phyloP scores from a whole-genome alignment of 2,888 invertebrate species.

The Diplolepis rosae region DNA sequence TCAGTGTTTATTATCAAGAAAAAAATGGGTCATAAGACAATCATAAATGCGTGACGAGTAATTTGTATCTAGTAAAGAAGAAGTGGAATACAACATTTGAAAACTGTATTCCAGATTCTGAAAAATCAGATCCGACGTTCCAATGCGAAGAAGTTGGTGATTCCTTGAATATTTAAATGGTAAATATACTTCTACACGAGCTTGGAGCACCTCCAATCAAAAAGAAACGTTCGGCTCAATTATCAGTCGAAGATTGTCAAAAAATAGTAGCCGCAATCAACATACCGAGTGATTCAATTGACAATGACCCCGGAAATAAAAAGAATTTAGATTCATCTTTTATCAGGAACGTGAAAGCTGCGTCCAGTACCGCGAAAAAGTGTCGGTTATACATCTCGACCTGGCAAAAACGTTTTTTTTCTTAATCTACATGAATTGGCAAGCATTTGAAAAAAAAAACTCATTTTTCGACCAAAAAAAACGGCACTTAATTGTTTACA shows the following conservation, averaged over 20 bases:
- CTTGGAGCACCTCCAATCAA: not conserved
- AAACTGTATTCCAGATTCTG: not conserved
- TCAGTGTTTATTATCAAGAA: not conserved
- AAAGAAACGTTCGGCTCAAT: not conserved
- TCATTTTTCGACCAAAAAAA: too few relatives aligned
- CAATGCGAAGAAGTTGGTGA: not conserved
- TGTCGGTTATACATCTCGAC: too few relatives aligned
- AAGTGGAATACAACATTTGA: conserved; percentile 20
- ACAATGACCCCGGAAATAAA: too few relatives aligned
- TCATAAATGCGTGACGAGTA: not conserved
- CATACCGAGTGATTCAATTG: not conserved
- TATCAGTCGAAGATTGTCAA: not conserved
- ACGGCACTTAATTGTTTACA: too few relatives aligned
- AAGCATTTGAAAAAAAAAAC: too few relatives aligned
- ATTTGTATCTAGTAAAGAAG: conserved; percentile 1
- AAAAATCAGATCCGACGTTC: not conserved
- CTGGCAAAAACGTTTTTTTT: too few relatives aligned
- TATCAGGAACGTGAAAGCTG: too few relatives aligned
- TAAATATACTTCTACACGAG: not conserved
- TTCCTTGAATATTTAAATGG: not conserved
- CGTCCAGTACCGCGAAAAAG: too few relatives aligned
- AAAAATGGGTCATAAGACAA: not conserved
- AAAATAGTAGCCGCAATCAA: not conserved
- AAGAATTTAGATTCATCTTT: too few relatives aligned
- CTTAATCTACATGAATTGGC: too few relatives aligned